These are phyloP conservation scores for Hiodon alosoides DNA, from an alignment of 2,113 vertebrate genomes.

Conservation along the genomic window DNA sequence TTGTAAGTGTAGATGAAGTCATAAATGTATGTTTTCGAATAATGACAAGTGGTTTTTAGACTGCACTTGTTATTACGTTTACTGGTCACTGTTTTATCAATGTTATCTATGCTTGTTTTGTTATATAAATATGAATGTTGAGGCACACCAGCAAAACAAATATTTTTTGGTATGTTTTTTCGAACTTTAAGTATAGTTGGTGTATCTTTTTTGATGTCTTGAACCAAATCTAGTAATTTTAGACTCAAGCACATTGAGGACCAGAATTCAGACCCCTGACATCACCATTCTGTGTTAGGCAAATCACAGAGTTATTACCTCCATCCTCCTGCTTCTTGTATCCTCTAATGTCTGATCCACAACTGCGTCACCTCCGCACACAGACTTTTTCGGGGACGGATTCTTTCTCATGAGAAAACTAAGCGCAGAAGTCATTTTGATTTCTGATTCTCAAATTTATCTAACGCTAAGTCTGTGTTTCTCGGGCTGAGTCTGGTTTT, in stretches of 20 bases:
- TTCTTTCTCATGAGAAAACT: no score
- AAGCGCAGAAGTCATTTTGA: no score
- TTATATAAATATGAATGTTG: neutral
- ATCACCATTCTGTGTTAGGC: neutral
- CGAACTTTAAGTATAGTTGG: neutral
- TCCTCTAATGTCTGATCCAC: neutral
- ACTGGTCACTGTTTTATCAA: neutral
- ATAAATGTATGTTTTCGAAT: constrained; percentile 1
- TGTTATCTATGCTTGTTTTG: neutral
- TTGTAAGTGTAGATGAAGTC: constrained; percentile 2
- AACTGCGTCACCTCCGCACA: no score
- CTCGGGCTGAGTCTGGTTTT: no score
- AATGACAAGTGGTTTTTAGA: neutral
- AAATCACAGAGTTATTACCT: no score
- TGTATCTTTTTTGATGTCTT: constrained; percentile 3
- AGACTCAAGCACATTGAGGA: neutral
- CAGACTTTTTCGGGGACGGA: no score
- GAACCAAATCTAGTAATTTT: neutral
- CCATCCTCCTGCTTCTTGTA: neutral
- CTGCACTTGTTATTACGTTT: neutral
- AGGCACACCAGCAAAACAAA: neutral
- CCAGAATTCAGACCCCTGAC: neutral
- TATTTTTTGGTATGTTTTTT: constrained; percentile 3
- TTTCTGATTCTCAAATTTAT: no score
- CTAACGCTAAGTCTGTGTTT: no score